phyloP scores from a whole-genome alignment of 2,113 vertebrate species.

The Athene cunicularia region DNA sequence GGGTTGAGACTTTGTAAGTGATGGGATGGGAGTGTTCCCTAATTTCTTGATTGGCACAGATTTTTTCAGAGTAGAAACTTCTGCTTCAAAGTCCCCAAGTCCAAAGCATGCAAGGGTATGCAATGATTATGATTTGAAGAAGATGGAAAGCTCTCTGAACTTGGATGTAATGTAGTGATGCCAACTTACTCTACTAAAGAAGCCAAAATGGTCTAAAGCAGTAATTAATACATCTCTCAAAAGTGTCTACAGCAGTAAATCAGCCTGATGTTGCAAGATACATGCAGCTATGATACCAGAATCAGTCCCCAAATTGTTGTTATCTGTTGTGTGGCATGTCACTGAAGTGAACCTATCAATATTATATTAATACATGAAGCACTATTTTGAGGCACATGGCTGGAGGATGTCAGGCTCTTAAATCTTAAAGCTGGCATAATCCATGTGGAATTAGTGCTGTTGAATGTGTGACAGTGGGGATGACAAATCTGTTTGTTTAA shows the following conservation, averaged over 20 bases:
- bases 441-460: neutral
- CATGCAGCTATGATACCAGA: neutral
- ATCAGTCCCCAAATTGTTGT: neutral
- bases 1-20: neutral
- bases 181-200: neutral
- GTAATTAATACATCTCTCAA: neutral
- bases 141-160: neutral
- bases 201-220: neutral
- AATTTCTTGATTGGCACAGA: neutral
- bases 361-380: neutral
- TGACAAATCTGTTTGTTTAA: conserved; percentile 9
- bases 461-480: neutral
- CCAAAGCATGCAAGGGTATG: neutral
- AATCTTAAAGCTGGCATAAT: neutral
- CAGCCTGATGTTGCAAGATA: neutral
- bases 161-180: rapidly evolving
- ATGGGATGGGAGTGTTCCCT: rapidly evolving
- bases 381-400: neutral
- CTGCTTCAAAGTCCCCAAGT: neutral
- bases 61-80: neutral
- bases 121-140: neutral
- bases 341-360: neutral
- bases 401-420: neutral
- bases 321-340: neutral
- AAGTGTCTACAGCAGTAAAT: neutral